Base-by-base conservation (phyloP, 2,113 vertebrate genomes). In the Oreocharis arfaki region DNA sequence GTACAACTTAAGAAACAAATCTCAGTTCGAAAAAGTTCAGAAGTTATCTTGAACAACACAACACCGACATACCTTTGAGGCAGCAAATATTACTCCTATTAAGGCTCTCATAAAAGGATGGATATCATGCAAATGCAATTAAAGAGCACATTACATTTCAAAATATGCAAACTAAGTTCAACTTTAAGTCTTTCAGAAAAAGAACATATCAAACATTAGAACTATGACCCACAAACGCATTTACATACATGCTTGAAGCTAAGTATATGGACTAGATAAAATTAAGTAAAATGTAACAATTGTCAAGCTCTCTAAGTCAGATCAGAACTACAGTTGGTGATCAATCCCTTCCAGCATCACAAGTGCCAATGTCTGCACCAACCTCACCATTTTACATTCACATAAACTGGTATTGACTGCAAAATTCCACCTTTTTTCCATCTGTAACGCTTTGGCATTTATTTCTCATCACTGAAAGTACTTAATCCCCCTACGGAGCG, bases 1-100 rank as follows among this genome's bases (percentile, higher is more conserved):
- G 41, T 94, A 80, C 95, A 95, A 73, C 55, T 92, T 95, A 71
- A 68, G 80, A 96, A 96, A 90, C 27, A 9, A 95, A 88, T 70
- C 39, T 85, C 59, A 26, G 52, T 39, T 46, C 77, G 44, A 87
- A 94, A 92, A 95, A 87, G 42, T 84, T 90, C 35, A 27, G 21
- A 90, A 88, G 56, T 92, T 81, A 74, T 55, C 57, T 70, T 57
- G 33, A 93, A 76, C 61, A 79, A n/a, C 79, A 93, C 85, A 8
- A 94, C 8, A 41, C 17, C 10, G 14, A 93, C 59, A 49, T n/a
- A 76, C 57, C 81, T 93, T 89, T 77, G 75, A 94, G 84, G 82
- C 90, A 90, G 91, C 67, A 95, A 94, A 67, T 83, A 52, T 59
- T 76, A 85, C 78, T 86, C 69, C 83, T 88, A 56, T 88, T 91